phyloP scores from a whole-genome alignment of 1,140 invertebrate species.

The Lanistes nyassanus region DNA sequence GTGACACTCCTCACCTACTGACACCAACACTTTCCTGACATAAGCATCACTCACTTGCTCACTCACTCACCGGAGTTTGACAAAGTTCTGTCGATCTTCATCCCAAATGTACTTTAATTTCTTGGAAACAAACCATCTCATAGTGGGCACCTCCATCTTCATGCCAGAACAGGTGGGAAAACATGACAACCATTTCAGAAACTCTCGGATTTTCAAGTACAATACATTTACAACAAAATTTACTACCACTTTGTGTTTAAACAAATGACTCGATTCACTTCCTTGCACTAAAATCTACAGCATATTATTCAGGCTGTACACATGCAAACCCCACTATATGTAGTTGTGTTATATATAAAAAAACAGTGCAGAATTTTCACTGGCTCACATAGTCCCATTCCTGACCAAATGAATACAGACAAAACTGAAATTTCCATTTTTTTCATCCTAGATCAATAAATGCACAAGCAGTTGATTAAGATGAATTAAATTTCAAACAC shows the following conservation, averaged over 20 bases:
- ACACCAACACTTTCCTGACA: not conserved
- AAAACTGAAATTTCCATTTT: too few relatives aligned
- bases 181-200: not conserved
- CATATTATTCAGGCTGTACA: too few relatives aligned
- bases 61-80: slow-evolving; percentile 51
- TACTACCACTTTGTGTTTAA: not conserved
- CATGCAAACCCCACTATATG: too few relatives aligned
- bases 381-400: too few relatives aligned
- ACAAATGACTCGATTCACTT: too few relatives aligned
- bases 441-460: too few relatives aligned
- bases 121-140: slow-evolving; percentile 57
- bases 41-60: not conserved
- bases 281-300: too few relatives aligned
- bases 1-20: not conserved
- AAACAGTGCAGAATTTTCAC: too few relatives aligned
- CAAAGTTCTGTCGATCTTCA: slow-evolving; percentile 39
- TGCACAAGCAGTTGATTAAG: too few relatives aligned
- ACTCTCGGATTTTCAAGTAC: not conserved
- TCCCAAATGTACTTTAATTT: slow-evolving; percentile 63
- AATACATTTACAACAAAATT: not conserved
- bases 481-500: too few relatives aligned
- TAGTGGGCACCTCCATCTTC: slow-evolving; percentile 42
- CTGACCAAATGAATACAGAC: too few relatives aligned
- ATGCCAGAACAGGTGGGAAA: slow-evolving; percentile 19
- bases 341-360: too few relatives aligned